Evolutionary conservation across 2,113 vertebrate genomes (phyloP), one percentile per base, ranked within the genome.

Genomic region (Antidorcas marsupialis): DNA sequence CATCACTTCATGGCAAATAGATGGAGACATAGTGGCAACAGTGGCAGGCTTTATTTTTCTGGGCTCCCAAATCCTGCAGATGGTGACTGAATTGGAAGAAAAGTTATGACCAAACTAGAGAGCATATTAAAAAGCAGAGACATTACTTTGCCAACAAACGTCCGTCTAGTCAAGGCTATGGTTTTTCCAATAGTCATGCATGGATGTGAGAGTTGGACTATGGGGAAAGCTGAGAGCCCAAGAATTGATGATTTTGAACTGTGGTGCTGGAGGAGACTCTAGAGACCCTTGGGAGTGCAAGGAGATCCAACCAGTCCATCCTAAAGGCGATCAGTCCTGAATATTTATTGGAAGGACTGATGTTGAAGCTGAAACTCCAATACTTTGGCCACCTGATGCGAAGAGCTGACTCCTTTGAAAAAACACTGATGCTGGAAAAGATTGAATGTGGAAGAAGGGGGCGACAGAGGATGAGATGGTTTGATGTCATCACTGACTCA

Each of bases 351-450:
- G 17, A 71, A 21, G n/a, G n/a, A 71, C n/a, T 36, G 33, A 71
- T 36, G 64, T 1, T 67, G 17, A 71, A 71, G 17, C 33, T 71
- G 64, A 71, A 71, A 36, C 64, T 71, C 9, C 64, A 71, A 23
- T 71, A 36, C 2, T 23, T 23, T 36, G 64, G 2, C n/a, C 64
- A 71, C n/a, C 64, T 71, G n/a, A 71, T 71, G n/a, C 0, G 0
- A 36, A 71, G n/a, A 71, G n/a, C n/a, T 71, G 64, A 36, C n/a
- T 36, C 4, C 1, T 71, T 71, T 36, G 64, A 71, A 36, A 23
- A 23, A 21, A 36, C 19, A 11, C 19, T 71, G 64, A 23, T 71
- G n/a, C 19, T 21, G 9, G n/a, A 23, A 71, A 23, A 36, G 64
- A 71, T 71, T 36, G n/a, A 36, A 36, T 9, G n/a, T 0, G 0